Evolutionary conservation across 1,140 invertebrate genomes (phyloP).

Genomic region (Drosophila simulans): DNA sequence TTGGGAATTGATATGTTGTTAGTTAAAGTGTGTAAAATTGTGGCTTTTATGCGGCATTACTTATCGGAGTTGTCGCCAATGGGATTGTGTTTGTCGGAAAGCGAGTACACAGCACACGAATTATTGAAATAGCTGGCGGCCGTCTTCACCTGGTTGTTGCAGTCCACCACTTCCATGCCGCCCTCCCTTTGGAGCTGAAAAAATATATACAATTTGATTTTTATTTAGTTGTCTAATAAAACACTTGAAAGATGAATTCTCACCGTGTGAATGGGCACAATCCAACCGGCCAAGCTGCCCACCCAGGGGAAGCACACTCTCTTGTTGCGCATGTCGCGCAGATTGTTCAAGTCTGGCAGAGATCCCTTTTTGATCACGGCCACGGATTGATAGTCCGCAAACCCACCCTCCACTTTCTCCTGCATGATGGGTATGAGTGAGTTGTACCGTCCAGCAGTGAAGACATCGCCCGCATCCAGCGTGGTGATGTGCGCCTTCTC

Average conservation of each 20-base stretch:
- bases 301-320: constrained; percentile 96
- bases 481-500: constrained; percentile 93
- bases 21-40: background rate
- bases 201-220: too few species aligned
- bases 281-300: constrained; percentile 96
- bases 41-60: constrained; percentile 59
- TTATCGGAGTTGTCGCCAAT: constrained; percentile 92
- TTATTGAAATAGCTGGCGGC: constrained; percentile 94
- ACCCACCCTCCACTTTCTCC: constrained; percentile 87
- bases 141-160: constrained; percentile 98
- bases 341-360: constrained; percentile 86
- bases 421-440: constrained; percentile 96
- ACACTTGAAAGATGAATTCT: constrained; percentile 41
- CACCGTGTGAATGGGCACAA: constrained; percentile 94
- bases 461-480: constrained; percentile 96
- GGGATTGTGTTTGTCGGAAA: constrained; percentile 97
- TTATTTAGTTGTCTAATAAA: background rate
- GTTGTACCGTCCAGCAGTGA: constrained; percentile 95
- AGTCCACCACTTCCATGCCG: constrained; percentile 93
- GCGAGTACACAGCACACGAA: constrained; percentile 96
- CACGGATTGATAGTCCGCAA: constrained; percentile 91
- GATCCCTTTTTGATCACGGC: constrained; percentile 92
- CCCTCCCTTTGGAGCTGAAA: constrained; percentile 91
- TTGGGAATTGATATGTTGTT: background rate
- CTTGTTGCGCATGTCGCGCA: constrained; percentile 90